These are phyloP conservation scores for Coelinius sp. DNA, from an alignment of 2,888 invertebrate genomes.

Conservation along the genomic window DNA sequence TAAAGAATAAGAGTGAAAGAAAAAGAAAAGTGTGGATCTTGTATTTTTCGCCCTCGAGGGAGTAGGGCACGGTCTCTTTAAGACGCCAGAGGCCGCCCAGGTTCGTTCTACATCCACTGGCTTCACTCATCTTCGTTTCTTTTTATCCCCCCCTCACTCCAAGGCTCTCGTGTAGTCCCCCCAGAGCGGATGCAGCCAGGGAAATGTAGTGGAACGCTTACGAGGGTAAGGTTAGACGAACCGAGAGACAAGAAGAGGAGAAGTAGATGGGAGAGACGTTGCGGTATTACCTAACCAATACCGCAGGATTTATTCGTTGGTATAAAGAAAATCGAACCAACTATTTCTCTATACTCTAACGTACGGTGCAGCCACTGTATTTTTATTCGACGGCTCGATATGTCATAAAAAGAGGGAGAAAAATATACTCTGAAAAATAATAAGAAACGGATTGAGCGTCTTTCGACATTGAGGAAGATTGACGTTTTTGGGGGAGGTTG, in stretches of 20 bases:
- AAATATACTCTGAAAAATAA: slow-evolving; percentile 16
- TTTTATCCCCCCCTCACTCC: slow-evolving; percentile 24
- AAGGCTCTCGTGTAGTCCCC: slow-evolving; percentile 41
- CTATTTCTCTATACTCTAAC: too few species aligned
- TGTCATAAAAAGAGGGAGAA: slow-evolving; percentile 20
- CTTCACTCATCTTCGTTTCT: slow-evolving; percentile 33
- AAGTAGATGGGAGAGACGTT: slow-evolving; percentile 19
- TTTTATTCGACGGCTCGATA: slow-evolving; percentile 50
- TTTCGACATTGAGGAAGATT: slow-evolving; percentile 32
- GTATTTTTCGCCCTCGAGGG: slow-evolving; percentile 35
- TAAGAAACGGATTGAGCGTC: slow-evolving; percentile 35
- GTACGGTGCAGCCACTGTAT: slow-evolving; percentile 50
- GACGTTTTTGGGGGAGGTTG: not conserved
- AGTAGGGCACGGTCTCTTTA: slow-evolving; percentile 54
- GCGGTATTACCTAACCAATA: slow-evolving; percentile 61
- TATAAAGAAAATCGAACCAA: slow-evolving; percentile 48
- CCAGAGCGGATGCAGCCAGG: slow-evolving; percentile 58
- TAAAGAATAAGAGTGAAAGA: slow-evolving; percentile 24
- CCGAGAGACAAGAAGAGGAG: slow-evolving; percentile 15
- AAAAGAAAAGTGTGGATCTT: slow-evolving; percentile 28
- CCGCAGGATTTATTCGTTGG: slow-evolving; percentile 59
- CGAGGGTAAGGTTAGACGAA: slow-evolving; percentile 45
- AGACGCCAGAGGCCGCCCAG: slow-evolving; percentile 45
- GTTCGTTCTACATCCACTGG: slow-evolving; percentile 41
- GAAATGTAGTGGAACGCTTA: slow-evolving; percentile 61